Evolutionary conservation across 2,888 invertebrate species (phyloP), one percentile per base, ranked within the genome.

Genomic region (Pseudococcus longispinus): DNA sequence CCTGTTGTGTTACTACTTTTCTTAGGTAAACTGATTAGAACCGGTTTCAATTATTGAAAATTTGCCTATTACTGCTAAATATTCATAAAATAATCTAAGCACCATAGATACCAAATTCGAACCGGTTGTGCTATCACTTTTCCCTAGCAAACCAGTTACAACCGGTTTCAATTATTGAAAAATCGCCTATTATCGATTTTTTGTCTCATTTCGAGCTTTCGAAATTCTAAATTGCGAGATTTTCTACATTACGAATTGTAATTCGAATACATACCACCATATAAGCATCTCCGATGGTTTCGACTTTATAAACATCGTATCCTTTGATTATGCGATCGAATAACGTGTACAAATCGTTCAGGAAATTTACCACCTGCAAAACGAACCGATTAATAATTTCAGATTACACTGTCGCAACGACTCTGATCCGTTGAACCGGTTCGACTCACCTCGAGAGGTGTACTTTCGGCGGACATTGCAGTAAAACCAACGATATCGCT

Each of bases 401-500:
- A 51, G 26, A 1, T 44, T 26, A 0, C 18, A 70, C 18, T 18
- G 1, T 26, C 29, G 37, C 29, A 70, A 70, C 2, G n/a, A n/a
- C 8, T 37, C 37, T 4, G 8, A 37, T 37, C 70, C 15, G n/a
- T 26, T 23, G 42, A 80, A 83, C 37, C 37, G 37, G 37, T 37
- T 37, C 37, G 5, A 37, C 84, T 90, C 91, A 93, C 96, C 92
- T 97, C 95, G 90, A 97, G 93, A 86, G 98, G 98, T 86, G 97
- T 96, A 90, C 97, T 97, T 91, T 96, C 96, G 0, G 97, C 97
- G 2, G 97, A 97, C 95, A 98, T 96, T 86, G 96, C 94, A 87
- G 98, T 98, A 92, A 98, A 98, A 89, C 98, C 98, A 88, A 98
- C 98, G 91, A 98, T 98, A 91, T 98, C 98, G 90, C 97, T 97